A percentile compares a stretch with the other conserved stretches of the same genome.
These are phyloP conservation scores for Centrocercus urophasianus DNA, from an alignment of 2,113 vertebrate genomes.

Conservation along the genomic window DNA sequence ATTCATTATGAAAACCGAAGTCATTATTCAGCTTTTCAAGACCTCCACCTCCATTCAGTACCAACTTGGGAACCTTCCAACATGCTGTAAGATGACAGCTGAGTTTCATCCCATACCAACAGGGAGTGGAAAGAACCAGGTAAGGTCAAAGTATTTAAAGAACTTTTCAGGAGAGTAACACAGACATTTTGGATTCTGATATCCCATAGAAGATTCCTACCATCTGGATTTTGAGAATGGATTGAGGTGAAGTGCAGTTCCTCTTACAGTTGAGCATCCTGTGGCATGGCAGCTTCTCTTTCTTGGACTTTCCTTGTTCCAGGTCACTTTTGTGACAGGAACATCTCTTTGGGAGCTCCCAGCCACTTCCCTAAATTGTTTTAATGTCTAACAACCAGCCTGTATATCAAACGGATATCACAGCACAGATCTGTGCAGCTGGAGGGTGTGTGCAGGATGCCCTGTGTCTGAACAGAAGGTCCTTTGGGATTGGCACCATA, in stretches of 20 bases:
- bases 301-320: neutral
- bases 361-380: neutral
- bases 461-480: neutral
- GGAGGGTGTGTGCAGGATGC: neutral
- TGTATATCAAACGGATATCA: neutral
- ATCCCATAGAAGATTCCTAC: neutral
- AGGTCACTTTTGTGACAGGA: neutral
- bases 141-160: neutral
- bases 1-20: neutral
- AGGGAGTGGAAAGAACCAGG: neutral
- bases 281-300: neutral
- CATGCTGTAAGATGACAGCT: neutral
- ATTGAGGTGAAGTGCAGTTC: neutral
- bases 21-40: neutral
- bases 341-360: neutral
- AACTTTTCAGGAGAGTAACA: neutral
- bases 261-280: neutral
- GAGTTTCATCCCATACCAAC: neutral
- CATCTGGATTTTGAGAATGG: neutral
- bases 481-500: neutral
- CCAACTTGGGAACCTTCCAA: neutral
- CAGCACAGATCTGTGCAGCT: neutral
- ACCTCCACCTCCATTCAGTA: neutral
- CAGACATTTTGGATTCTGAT: neutral
- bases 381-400: neutral